Evolutionary conservation across 2,113 vertebrate genomes (phyloP).

Genomic region (Larimichthys polyactis): DNA sequence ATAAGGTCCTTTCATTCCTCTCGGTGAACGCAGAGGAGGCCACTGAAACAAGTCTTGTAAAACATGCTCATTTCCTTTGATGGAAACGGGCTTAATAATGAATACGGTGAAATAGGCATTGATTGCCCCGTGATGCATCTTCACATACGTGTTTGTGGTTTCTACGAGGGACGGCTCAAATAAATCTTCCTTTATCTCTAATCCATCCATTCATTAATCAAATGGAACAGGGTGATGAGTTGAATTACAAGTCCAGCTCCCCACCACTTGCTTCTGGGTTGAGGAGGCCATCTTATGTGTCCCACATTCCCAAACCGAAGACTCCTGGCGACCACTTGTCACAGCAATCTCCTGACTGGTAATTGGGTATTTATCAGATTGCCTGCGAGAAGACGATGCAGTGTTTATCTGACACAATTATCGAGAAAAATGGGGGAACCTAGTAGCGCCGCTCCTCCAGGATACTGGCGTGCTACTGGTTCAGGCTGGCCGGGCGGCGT

Average conservation of each 20-base stretch:
- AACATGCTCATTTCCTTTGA: slow-evolving; percentile 73
- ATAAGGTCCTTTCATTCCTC: slow-evolving; percentile 70
- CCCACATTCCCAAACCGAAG: slow-evolving; percentile 37
- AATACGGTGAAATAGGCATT: slow-evolving; percentile 51
- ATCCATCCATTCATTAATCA: slow-evolving; percentile 79
- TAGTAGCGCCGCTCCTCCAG: slow-evolving; percentile 39
- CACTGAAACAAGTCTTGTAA: slow-evolving; percentile 66
- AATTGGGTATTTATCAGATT: slow-evolving; percentile 99
- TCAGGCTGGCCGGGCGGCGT: slow-evolving; percentile 8
- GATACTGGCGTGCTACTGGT: slow-evolving; percentile 16
- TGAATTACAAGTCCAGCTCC: slow-evolving; percentile 62
- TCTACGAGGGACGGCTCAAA: slow-evolving; percentile 39
- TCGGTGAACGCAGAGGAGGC: slow-evolving; percentile 46
- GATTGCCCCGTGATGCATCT: slow-evolving; percentile 66
- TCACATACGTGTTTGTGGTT: slow-evolving; percentile 63
- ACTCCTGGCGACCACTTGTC: slow-evolving; percentile 60
- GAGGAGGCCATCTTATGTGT: slow-evolving; percentile 59
- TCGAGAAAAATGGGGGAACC: slow-evolving; percentile 75
- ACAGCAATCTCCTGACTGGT: slow-evolving; percentile 85
- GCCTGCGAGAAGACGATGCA: slow-evolving; percentile 85
- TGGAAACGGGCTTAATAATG: slow-evolving; percentile 43
- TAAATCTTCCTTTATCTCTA: slow-evolving; percentile 81
- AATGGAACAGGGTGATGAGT: slow-evolving; percentile 85
- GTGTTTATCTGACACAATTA: slow-evolving; percentile 93
- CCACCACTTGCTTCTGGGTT: slow-evolving; percentile 66